Evolutionary conservation across 2,797 vertebrate species (phyloP).

Genomic region (Psittacula derbiana): DNA sequence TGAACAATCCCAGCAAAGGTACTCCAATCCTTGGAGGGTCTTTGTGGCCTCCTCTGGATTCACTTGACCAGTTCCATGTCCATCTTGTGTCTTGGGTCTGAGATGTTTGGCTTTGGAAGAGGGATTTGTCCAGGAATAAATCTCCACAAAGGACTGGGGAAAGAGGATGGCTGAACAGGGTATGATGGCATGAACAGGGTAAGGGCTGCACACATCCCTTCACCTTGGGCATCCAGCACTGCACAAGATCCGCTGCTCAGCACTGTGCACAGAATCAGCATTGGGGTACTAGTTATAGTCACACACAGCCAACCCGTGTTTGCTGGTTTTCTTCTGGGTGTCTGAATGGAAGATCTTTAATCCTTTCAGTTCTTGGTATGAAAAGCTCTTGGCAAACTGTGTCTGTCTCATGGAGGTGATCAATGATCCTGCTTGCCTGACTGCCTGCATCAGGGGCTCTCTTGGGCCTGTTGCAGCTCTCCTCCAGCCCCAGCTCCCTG

Average conservation of each 20-base stretch:
- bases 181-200: background rate
- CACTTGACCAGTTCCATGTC: background rate
- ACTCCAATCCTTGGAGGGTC: background rate
- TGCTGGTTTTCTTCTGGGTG: background rate
- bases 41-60: background rate
- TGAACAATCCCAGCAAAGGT: background rate
- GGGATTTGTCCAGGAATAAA: background rate
- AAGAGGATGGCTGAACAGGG: background rate
- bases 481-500: background rate
- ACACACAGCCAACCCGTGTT: background rate
- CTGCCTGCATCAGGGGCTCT: background rate
- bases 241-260: background rate
- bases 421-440: background rate
- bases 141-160: background rate
- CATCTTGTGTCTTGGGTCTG: background rate
- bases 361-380: background rate
- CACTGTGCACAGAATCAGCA: accelerated
- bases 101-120: background rate
- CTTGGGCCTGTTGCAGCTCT: background rate
- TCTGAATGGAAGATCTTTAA: background rate
- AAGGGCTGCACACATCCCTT: background rate
- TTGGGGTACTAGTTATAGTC: accelerated
- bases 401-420: background rate
- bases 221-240: background rate
- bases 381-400: background rate